Evolutionary conservation across 2,888 invertebrate genomes (phyloP), one percentile per base, ranked within the genome.

Genomic region (Conomelus anceps): DNA sequence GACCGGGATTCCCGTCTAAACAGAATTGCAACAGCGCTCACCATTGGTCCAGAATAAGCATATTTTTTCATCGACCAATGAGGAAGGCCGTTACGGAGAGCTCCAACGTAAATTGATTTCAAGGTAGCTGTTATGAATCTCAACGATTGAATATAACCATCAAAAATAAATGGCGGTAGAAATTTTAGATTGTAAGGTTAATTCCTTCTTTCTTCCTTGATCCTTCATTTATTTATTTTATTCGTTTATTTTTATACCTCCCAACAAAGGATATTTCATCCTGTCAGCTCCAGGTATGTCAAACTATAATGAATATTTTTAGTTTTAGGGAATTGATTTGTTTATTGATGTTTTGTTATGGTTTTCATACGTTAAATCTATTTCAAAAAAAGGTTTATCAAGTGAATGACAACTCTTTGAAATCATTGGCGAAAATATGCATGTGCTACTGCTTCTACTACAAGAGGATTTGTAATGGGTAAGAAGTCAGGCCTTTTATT

Each of bases 1-100:
- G 94, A 94, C 94, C 94, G 94, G 94, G 94, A 63, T 89, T 90
- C 41, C 23, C 84, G 34, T 84, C 22, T 41, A 41, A 90, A 88
- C 29, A 20, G 34, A 22, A 41, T 34, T 89, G 88, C 85, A 85
- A 88, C 88, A 34, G 23, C 23, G n/a, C 20, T 22, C 88, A 20
- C 85, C 22, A 89, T 89, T 89, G 89, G 89, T 34, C 34, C 34
- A 88, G 34, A 88, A 84, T 1, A 22, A 22, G 85, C 23, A 88
- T 88, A 89, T 26, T 23, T 86, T 86, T 23, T 22, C 29, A 26
- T 86, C 29, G 22, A 23, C 86, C 86, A 86, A 86, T 86, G 24
- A 23, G 24, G 22, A 22, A 23, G 0, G 22, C 22, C n/a, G 11
- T 86, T 86, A 86, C 23, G 22, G 22, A 86, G 29, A 86, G 24